phyloP scores from a whole-genome alignment of 2,888 invertebrate genomes.

The Ceratothoa steindachneri region DNA sequence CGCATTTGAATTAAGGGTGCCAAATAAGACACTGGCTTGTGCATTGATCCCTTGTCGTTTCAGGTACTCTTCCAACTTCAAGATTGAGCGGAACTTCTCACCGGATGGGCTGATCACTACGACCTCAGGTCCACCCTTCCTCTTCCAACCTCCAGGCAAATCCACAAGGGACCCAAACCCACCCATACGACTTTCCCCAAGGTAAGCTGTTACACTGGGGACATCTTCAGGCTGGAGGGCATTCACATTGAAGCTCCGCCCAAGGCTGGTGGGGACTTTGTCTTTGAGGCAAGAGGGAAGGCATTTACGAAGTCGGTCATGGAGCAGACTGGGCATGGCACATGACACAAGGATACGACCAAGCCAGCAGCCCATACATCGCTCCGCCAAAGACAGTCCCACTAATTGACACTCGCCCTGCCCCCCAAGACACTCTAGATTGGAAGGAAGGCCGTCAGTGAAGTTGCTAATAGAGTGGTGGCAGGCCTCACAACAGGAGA shows the following conservation, averaged over 20 bases:
- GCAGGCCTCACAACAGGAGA: slow-evolving; percentile 29
- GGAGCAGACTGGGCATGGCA: slow-evolving; percentile 35
- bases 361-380: slow-evolving; percentile 43
- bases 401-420: slow-evolving; percentile 32
- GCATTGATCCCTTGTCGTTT: slow-evolving; percentile 35
- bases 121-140: slow-evolving; percentile 36
- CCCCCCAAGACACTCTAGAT: slow-evolving; percentile 23
- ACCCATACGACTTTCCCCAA: neutral
- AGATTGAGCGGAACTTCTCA: slow-evolving; percentile 37
- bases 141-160: slow-evolving; percentile 42
- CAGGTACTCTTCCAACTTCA: slow-evolving; percentile 42
- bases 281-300: slow-evolving; percentile 34
- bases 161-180: slow-evolving; percentile 43
- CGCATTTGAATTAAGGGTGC: slow-evolving; percentile 22
- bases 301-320: slow-evolving; percentile 38
- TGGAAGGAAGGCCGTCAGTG: slow-evolving; percentile 24
- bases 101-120: slow-evolving; percentile 42
- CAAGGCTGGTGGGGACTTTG: slow-evolving; percentile 42
- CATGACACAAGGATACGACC: slow-evolving; percentile 24
- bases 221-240: slow-evolving; percentile 19
- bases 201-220: neutral
- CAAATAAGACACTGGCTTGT: slow-evolving; percentile 45
- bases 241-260: slow-evolving; percentile 27
- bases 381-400: slow-evolving; percentile 30
- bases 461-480: slow-evolving; percentile 27